Conservation (phyloP, 2,113 vertebrate species). For the Budorcas taxicolor region DNA sequence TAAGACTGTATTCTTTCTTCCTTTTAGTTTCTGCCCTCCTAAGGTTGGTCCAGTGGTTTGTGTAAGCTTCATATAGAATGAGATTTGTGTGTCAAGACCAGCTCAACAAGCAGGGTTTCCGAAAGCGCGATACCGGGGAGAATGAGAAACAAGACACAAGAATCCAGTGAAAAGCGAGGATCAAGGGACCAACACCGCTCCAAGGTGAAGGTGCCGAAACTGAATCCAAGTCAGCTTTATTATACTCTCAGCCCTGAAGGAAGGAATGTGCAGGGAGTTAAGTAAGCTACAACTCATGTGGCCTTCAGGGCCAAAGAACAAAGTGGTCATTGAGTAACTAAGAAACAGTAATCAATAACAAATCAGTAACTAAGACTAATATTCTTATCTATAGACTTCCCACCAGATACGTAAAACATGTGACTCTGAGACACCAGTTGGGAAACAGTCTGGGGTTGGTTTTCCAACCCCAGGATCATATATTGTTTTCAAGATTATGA, state of each 20-base stretch:
- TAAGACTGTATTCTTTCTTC: not conserved
- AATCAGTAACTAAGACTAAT: not conserved
- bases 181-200: accelerated
- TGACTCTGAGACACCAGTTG: not conserved
- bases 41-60: not conserved
- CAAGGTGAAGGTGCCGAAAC: not conserved
- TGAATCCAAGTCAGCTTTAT: not conserved
- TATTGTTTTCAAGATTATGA: not conserved
- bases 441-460: not conserved
- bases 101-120: not conserved
- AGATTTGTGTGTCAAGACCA: not conserved
- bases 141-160: not conserved
- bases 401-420: not conserved
- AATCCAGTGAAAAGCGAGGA: not conserved
- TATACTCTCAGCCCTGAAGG: not conserved
- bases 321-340: not conserved
- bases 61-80: not conserved
- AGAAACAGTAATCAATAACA: not conserved
- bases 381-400: not conserved
- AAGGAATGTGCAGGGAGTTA: not conserved
- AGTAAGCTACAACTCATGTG: not conserved
- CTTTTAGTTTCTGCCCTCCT: not conserved
- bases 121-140: accelerated
- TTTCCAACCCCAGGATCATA: not conserved
- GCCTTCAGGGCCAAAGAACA: not conserved